Evolutionary conservation across 1,140 invertebrate genomes (phyloP).

Genomic region (Goniozus legneri): DNA sequence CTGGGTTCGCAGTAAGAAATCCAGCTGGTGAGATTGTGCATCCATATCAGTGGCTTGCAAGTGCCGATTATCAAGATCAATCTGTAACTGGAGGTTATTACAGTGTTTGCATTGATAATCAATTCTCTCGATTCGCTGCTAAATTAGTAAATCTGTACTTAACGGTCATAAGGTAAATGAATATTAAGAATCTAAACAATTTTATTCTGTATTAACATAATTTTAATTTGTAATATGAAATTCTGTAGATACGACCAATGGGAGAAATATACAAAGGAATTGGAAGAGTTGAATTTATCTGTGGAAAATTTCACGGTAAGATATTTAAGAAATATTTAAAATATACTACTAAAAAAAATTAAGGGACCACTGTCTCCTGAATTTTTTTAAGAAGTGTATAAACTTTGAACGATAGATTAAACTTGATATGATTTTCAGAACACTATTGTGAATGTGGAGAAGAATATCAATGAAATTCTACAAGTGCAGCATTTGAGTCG

Average conservation of each 20-base stretch:
- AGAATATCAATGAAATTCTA: slow-evolving; percentile 81
- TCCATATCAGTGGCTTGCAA: slow-evolving; percentile 85
- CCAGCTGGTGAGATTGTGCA: slow-evolving; percentile 79
- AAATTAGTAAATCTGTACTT: slow-evolving; percentile 93
- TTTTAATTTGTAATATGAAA: not conserved
- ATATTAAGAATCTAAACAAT: not conserved
- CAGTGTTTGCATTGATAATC: slow-evolving; percentile 93
- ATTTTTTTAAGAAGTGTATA: too few species aligned
- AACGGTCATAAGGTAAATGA: slow-evolving; percentile 82
- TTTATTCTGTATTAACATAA: not conserved
- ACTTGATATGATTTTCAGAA: slow-evolving; percentile 59
- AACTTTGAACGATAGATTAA: slow-evolving; percentile 10
- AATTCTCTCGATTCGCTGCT: slow-evolving; percentile 86
- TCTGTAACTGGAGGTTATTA: slow-evolving; percentile 80
- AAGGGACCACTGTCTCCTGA: too few species aligned
- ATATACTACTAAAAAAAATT: too few species aligned
- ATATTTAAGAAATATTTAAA: too few species aligned
- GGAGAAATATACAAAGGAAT: slow-evolving; percentile 87
- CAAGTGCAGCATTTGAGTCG: slow-evolving; percentile 77
- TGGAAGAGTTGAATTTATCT: slow-evolving; percentile 81
- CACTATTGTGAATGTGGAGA: slow-evolving; percentile 72
- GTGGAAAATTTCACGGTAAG: slow-evolving; percentile 88
- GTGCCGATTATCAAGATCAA: slow-evolving; percentile 83
- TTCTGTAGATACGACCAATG: slow-evolving; percentile 78
- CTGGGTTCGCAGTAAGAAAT: slow-evolving; percentile 85